A percentile compares a stretch with the other conserved stretches of the same genome.
Evolutionary conservation across 2,113 vertebrate species (phyloP).

Genomic region (Hippopotamus amphibius): DNA sequence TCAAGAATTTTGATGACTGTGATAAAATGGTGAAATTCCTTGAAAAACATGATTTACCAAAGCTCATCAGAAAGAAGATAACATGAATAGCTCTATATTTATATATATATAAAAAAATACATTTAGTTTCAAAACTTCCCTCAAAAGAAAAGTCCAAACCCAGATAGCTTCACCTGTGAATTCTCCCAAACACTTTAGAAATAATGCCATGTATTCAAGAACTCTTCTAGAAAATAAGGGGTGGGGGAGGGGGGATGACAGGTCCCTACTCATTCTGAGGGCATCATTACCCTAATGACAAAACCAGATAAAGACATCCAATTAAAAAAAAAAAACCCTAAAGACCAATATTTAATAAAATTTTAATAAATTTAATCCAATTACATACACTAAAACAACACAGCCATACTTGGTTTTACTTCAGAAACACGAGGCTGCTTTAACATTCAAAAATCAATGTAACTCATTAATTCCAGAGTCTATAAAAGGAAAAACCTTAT

Average conservation of each 20-base stretch:
- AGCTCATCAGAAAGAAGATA: not conserved
- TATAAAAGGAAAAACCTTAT: not conserved
- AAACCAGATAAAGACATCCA: conserved; percentile 18
- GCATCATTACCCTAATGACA: not conserved
- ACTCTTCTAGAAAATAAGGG: not conserved
- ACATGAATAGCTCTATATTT: not conserved
- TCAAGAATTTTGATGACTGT: not conserved
- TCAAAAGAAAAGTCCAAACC: not conserved
- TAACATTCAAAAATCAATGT: not conserved
- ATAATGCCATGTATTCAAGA: not conserved
- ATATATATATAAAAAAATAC: not conserved
- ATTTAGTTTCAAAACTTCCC: not conserved
- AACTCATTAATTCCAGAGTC: not conserved
- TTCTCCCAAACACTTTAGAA: not conserved
- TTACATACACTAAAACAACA: not conserved
- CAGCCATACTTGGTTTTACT: not conserved
- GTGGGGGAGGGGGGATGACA: not conserved
- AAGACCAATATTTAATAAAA: not conserved
- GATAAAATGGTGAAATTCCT: not conserved
- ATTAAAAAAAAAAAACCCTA: not conserved
- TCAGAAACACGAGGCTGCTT: not conserved
- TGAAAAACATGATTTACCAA: not conserved
- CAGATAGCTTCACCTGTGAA: not conserved
- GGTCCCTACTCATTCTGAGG: not conserved
- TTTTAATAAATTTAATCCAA: not conserved